Base-by-base conservation (phyloP, 2,888 invertebrate species). In the Cryptocephalus moraei region DNA sequence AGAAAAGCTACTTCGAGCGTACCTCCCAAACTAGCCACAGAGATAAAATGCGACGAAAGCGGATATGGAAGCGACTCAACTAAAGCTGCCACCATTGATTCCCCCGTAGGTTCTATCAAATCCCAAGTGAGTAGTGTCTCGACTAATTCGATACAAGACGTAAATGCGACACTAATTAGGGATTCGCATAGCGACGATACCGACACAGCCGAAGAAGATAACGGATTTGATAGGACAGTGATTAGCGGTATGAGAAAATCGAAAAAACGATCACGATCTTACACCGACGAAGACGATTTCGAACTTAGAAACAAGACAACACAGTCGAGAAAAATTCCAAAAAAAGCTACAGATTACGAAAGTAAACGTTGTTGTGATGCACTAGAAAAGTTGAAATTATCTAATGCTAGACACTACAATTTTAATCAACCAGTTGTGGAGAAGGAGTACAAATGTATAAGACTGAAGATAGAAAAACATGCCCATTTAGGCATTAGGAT, bases 61-160 rank as follows among this genome's bases (percentile, higher is more conserved):
- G 79, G 78, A 11, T 79, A 80, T 57, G 79, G 78, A 51, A 77
- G 76, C 40, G 79, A 79, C 60, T 77, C 77, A 11, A 77, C 77
- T 0, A 65, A 75, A 53, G 63, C 75, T 44, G 68, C 73, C 1
- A 73, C 74, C 4, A 72, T 73, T 9, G 75, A 77, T 61, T 77
- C 77, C 1, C 77, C 77, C 0, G 69, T 75, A 46, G 75, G 75
- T 44, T 66, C 67, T 14, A 58, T 66, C 10, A 65, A 65, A 56
- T 61, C 60, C 8, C 58, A 61, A 43, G 52, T 44, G 10, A 60
- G 58, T 48, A 49, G 49, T 43, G 13, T 40, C 38, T 50, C 50
- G n/a, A 41, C 40, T n/a, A 53, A 55, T n/a, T 49, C 44, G 46
- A 44, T 33, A n/a, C 51, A 50, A 32, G 43, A 44, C 9, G 46